Evolutionary conservation across 2,797 vertebrate genomes (phyloP).

Genomic region (Chaunax sp.): DNA sequence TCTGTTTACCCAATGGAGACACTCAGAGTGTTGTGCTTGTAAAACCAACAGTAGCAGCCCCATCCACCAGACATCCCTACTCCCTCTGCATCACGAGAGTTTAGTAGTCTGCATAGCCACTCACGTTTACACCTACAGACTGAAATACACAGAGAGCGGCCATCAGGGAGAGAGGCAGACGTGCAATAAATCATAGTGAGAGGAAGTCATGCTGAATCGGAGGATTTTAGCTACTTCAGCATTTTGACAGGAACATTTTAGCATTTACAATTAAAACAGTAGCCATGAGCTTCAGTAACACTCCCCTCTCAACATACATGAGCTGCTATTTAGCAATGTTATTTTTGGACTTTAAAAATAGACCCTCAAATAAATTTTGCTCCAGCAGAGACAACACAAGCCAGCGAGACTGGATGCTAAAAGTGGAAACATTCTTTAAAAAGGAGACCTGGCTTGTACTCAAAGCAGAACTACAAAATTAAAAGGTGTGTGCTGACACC

Average conservation of each 20-base stretch:
- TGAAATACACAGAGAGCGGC: conserved; percentile 38
- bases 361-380: conserved; percentile 9
- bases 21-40: conserved; percentile 29
- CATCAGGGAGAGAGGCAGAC: conserved; percentile 28
- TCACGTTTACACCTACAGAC: conserved; percentile 67
- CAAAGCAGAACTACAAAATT: neutral
- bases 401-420: neutral
- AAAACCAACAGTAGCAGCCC: conserved; percentile 27
- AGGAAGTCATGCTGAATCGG: conserved; percentile 19
- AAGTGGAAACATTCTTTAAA: conserved; percentile 5
- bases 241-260: conserved; percentile 19
- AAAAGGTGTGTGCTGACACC: neutral
- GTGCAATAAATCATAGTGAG: conserved; percentile 54
- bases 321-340: conserved; percentile 14
- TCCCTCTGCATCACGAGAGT: conserved; percentile 17
- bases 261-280: conserved; percentile 12
- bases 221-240: conserved; percentile 14
- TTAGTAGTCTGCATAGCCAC: conserved; percentile 65
- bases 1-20: conserved; percentile 31
- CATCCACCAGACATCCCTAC: conserved; percentile 5
- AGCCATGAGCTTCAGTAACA: conserved; percentile 9
- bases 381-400: neutral
- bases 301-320: conserved; percentile 27
- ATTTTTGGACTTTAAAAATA: conserved; percentile 34
- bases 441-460: neutral